These are phyloP conservation scores for Caenorhabditis imperialis DNA, from an alignment of 2,888 invertebrate genomes.

Conservation along the genomic window DNA sequence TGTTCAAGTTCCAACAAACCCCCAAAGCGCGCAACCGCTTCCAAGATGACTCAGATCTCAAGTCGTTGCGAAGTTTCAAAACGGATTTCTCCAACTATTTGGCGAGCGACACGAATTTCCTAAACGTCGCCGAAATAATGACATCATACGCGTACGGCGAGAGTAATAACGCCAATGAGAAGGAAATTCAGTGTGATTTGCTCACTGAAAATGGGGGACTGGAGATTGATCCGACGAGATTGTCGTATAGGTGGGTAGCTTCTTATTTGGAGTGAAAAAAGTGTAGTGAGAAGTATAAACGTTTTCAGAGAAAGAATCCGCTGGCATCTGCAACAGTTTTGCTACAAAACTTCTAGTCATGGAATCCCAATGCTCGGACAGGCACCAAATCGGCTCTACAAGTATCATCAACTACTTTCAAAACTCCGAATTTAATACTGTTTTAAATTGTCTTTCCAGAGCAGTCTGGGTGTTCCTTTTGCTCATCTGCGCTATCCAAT, in stretches of 20 bases:
- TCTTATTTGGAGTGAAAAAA: neutral
- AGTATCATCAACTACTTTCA: constrained; percentile 32
- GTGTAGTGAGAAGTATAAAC: too few relatives aligned
- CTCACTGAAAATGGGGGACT: constrained; percentile 70
- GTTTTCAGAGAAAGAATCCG: constrained; percentile 63
- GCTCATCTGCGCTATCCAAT: constrained; percentile 64
- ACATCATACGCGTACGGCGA: constrained; percentile 64
- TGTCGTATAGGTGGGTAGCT: constrained; percentile 63
- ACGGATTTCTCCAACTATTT: constrained; percentile 64
- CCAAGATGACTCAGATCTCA: constrained; percentile 47
- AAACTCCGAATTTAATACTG: neutral
- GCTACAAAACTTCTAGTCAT: constrained; percentile 75
- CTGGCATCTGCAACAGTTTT: constrained; percentile 73
- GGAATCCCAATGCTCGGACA: constrained; percentile 74
- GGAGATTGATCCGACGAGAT: constrained; percentile 69
- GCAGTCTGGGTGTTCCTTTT: constrained; percentile 69
- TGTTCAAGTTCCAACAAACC: constrained; percentile 38
- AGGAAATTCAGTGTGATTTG: constrained; percentile 70
- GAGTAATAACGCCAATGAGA: constrained; percentile 65
- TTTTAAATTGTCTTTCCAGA: constrained; percentile 28
- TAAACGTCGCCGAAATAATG: constrained; percentile 63
- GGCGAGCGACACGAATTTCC: constrained; percentile 65
- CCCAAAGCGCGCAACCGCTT: constrained; percentile 33
- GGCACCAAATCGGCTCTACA: constrained; percentile 69
- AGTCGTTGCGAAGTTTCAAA: constrained; percentile 56